Evolutionary conservation across 2,888 invertebrate genomes (phyloP).

Genomic region (Tinea pellionella): DNA sequence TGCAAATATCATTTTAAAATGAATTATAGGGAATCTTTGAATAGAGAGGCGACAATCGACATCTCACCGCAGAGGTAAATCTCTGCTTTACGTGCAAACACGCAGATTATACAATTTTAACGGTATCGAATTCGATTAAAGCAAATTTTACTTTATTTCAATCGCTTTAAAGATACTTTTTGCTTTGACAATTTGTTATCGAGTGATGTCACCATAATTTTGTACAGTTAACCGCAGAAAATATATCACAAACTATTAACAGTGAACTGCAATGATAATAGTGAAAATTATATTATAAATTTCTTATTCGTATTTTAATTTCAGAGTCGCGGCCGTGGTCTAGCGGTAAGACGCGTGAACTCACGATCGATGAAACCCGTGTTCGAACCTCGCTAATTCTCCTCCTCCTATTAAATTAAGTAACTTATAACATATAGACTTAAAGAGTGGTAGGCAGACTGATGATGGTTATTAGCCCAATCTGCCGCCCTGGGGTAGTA

Average conservation of each 20-base stretch:
- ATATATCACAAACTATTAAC: constrained; percentile 40
- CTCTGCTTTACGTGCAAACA: constrained; percentile 33
- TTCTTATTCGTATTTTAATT: too few relatives aligned
- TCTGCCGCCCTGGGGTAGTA: too few relatives aligned
- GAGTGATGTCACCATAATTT: constrained; percentile 21
- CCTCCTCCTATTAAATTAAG: too few relatives aligned
- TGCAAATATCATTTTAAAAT: not conserved
- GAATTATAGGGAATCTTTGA: not conserved
- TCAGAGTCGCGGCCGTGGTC: too few relatives aligned
- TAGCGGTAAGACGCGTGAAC: too few relatives aligned
- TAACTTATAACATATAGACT: too few relatives aligned
- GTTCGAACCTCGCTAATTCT: too few relatives aligned
- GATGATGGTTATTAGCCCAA: too few relatives aligned
- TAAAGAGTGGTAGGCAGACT: too few relatives aligned
- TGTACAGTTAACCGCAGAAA: constrained; percentile 42
- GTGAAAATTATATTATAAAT: too few relatives aligned
- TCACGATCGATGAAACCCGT: too few relatives aligned
- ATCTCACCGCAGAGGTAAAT: constrained; percentile 30
- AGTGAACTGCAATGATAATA: constrained; percentile 16
- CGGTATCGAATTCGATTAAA: constrained; percentile 19
- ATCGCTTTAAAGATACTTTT: not conserved
- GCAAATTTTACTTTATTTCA: not conserved
- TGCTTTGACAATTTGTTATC: not conserved
- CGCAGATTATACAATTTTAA: constrained; percentile 48
- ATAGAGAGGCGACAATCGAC: not conserved